Evolutionary conservation across 2,113 vertebrate species (phyloP).

Genomic region (Ramphastos sulfuratus): DNA sequence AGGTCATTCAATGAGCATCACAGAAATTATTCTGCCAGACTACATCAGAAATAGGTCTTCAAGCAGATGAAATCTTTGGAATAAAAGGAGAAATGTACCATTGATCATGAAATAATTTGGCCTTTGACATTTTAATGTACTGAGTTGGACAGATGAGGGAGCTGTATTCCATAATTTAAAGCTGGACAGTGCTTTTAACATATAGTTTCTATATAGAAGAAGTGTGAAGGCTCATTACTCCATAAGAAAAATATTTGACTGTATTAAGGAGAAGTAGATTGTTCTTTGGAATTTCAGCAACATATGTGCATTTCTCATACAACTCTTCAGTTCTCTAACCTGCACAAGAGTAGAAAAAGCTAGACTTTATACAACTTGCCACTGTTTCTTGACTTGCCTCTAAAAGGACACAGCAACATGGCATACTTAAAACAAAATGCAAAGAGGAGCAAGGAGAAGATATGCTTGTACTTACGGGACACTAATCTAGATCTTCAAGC

Average conservation of each 20-base stretch:
- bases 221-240: not conserved
- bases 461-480: not conserved
- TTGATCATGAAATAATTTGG: not conserved
- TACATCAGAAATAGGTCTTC: not conserved
- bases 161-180: conserved; percentile 40
- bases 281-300: not conserved
- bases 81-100: not conserved
- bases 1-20: not conserved
- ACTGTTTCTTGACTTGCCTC: not conserved
- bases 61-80: not conserved
- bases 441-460: not conserved
- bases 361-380: not conserved
- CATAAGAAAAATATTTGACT: not conserved
- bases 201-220: not conserved
- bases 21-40: not conserved
- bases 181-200: not conserved
- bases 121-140: conserved; percentile 24
- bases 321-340: not conserved
- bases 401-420: rapidly evolving
- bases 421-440: not conserved
- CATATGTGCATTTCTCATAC: not conserved
- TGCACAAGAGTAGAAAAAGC: not conserved
- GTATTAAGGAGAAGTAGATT: not conserved
- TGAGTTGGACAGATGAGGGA: conserved; percentile 54
- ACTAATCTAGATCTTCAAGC: not conserved